Evolutionary conservation across 2,888 invertebrate species (phyloP), one percentile per base, ranked within the genome.

Genomic region (Apotomis betuletana): DNA sequence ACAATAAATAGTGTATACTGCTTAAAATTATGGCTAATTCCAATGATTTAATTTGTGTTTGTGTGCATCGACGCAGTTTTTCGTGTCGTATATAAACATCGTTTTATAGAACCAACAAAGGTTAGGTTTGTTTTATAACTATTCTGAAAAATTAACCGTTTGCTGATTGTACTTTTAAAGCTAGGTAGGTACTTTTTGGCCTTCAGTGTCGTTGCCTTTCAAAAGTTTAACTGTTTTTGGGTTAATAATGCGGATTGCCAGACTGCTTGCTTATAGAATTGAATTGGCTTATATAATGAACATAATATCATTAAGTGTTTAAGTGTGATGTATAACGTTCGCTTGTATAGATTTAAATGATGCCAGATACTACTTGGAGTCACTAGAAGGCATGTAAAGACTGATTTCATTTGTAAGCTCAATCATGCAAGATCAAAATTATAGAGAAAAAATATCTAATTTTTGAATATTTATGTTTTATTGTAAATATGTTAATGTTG

Each of bases 371-470:
- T 44, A 57, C 59, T 44, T 59, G 51, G 15, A 58, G 38, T 49
- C 44, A 44, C 15, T 68, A 75, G 64, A 74, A 70, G 75, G 76
- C 78, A 75, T 70, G 70, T 75, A 76, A 85, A 87, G 87, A 88
- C 89, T 89, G 89, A 89, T 83, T 83, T 83, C 75, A 79, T 84
- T 83, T 80, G 77, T 74, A 79, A 83, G 84, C 86, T 87, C 88
- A 87, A 85, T 77, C 76, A 77, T 75, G 46, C 72, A 59, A 63
- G 74, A 79, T 78, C 74, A 57, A 78, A 71, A 79, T 77, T 74
- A 73, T 76, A 78, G 72, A 73, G 64, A 69, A 75, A 69, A 75
- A 73, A 71, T 55, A 69, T 74, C 77, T 81, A 80, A 80, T 83
- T 82, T 83, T 81, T 80, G 69, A 80, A 79, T 79, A 77, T 77